Base-by-base conservation (phyloP, 2,113 vertebrate genomes). In the Hystrix cristata region DNA sequence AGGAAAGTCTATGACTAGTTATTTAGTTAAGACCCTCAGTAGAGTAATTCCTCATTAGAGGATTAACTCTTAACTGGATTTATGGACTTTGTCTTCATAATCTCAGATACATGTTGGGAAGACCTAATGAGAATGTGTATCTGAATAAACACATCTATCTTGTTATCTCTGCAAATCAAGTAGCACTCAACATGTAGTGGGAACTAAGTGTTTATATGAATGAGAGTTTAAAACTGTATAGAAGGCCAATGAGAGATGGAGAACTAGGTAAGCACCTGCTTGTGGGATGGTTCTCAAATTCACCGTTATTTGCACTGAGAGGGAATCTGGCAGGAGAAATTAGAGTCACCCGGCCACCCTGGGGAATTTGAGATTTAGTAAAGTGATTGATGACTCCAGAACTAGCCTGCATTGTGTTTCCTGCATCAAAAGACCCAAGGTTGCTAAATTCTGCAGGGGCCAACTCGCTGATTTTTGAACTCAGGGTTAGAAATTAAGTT, bases 401-500 rank as follows among this genome's bases (percentile, higher is more conserved):
- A 65, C 69, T 86, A 12, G 34, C 46, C 48, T 55, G 21, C 38
- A 11, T 74, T 79, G 46, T 82, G 2, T 86, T 94, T 93, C 21
- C 6, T 82, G 46, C n/a, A 78, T 84, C 38, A 51, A 16, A 89
- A 19, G 53, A 89, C 18, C 62, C 8, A 43, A 64, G 11, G n/a
- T 94, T 94, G 51, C 81, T 96, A 90, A 97, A 79, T 46, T 60
- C 80, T 87, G 55, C 55, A 89, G 60, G 83, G 53, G 5, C 69
- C 3, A 90, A 84, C 76, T 91, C 57, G 81, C 57, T 81, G 65
- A 79, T 81, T 83, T 96, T 94, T 94, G 76, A 95, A 96, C 85
- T 82, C 59, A 53, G 78, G 90, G 81, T 95, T 95, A 83, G 87
- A 97, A 97, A 96, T 90, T 78, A 94, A 95, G 69, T 96, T 90